These are phyloP conservation scores for Engraulis encrasicolus DNA, from an alignment of 2,113 vertebrate genomes.

Conservation along the genomic window DNA sequence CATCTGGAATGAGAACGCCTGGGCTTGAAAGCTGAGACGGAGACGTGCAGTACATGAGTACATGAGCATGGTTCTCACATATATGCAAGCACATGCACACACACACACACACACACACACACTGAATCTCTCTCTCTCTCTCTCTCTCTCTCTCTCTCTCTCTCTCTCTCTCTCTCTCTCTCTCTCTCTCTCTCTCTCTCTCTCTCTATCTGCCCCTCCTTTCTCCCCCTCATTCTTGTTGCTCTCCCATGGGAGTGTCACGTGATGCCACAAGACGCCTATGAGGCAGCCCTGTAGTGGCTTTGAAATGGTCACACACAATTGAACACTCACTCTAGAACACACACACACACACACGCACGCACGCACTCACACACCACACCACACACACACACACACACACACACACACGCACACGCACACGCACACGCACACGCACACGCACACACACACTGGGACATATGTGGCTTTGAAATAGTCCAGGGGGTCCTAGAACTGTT, in stretches of 20 bases:
- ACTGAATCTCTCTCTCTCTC: no score
- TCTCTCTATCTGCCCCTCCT: background rate
- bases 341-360: no score
- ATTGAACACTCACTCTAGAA: background rate
- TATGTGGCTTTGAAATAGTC: background rate
- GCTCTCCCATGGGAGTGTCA: background rate
- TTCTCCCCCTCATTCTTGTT: background rate
- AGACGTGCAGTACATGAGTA: no score
- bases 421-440: no score
- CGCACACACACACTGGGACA: no score
- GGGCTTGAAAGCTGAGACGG: background rate
- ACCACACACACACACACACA: no score
- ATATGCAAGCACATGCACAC: background rate
- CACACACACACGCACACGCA: no score
- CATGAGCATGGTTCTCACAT: no score
- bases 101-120: background rate
- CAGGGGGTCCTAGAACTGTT: background rate
- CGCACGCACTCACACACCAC: no score
- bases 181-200: no score
- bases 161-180: background rate
- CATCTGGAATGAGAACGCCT: background rate
- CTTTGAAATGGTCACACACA: conserved; percentile 31
- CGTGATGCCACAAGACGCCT: background rate
- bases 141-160: no score
- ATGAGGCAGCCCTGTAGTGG: background rate